A percentile compares a stretch with the other conserved stretches of the same genome.
phyloP scores from a whole-genome alignment of 2,888 invertebrate species.

The Mylabris sibirica region DNA sequence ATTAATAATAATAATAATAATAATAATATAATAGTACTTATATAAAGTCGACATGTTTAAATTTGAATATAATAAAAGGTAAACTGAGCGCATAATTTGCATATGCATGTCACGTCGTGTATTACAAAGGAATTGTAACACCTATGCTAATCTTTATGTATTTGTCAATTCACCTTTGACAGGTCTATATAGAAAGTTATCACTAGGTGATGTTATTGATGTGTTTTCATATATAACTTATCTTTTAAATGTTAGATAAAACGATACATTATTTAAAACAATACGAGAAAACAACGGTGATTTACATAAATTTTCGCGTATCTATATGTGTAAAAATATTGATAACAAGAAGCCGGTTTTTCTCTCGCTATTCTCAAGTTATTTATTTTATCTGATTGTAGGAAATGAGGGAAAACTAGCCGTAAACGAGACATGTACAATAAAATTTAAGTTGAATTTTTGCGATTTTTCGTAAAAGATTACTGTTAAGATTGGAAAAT shows the following conservation, averaged over 20 bases:
- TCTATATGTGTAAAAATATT: not conserved
- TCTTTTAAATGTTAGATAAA: not conserved
- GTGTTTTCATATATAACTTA: not conserved
- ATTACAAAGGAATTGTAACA: conserved; percentile 45
- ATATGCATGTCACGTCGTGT: conserved; percentile 43
- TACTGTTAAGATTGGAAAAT: not conserved
- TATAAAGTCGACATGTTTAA: conserved; percentile 16
- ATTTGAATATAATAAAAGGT: conserved; percentile 47
- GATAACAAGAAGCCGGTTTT: not conserved
- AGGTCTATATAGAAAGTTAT: conserved; percentile 24
- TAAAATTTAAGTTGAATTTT: not conserved
- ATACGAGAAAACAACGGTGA: not conserved
- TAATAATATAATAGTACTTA: not conserved
- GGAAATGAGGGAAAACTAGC: not conserved
- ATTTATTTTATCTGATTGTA: not conserved
- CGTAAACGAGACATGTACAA: not conserved
- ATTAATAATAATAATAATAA: not conserved
- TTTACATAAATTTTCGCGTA: not conserved
- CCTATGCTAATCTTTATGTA: conserved; percentile 41
- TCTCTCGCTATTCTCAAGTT: not conserved
- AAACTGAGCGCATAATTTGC: conserved; percentile 37
- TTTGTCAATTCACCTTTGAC: conserved; percentile 38
- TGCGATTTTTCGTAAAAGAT: not conserved
- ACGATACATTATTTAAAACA: not conserved
- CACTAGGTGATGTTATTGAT: not conserved